Base-by-base conservation (phyloP, 2,113 vertebrate species). In the Mormyrus iriodes region DNA sequence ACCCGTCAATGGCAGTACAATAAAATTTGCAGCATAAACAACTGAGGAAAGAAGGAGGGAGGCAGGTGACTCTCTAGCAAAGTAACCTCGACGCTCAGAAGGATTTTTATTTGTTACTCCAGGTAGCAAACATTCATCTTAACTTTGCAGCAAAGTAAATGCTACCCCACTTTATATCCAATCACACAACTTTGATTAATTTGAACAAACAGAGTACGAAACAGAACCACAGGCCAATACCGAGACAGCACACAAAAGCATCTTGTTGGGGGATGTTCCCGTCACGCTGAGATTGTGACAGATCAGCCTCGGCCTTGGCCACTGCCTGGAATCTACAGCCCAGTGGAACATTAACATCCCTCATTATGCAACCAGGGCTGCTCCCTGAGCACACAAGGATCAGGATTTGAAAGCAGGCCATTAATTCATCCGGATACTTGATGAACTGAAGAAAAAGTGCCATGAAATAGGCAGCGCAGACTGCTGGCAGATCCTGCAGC, bases 11-110 rank as follows among this genome's bases (percentile, higher is more conserved):
- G 13, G 24, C 24, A 85, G 83, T 12, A 53, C 53, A 52, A 61
- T 91, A 91, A 79, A 90, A 90, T 91, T 91, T 91, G 90, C 90
- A 88, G 69, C 42, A 53, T 27, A 49, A 89, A 86, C 79, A 89
- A 65, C 65, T 55, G 88, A 79, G 86, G 39, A 31, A 39, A 46
- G 79, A 6, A 84, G 84, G 61, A 31, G 61, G 61, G 76, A 82
- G 17, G 31, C 42, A 24, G 84, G 89, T 61, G 46, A 79, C 51
- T 27, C 46, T 21, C 31, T 12, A 69, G 31, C 39, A 86, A 65
- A 55, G 27, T 61, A 69, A 27, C 21, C 1, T n/a, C 24, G 15
- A 48, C 13, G 42, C 19, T 48, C 8, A 84, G 19, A 8, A 1
- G 0, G 42, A 84, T 46, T 84, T 19, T 84, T n/a, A 84, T 84